Conservation (phyloP, 2,888 invertebrate species). For the Trisateles emortualis region DNA sequence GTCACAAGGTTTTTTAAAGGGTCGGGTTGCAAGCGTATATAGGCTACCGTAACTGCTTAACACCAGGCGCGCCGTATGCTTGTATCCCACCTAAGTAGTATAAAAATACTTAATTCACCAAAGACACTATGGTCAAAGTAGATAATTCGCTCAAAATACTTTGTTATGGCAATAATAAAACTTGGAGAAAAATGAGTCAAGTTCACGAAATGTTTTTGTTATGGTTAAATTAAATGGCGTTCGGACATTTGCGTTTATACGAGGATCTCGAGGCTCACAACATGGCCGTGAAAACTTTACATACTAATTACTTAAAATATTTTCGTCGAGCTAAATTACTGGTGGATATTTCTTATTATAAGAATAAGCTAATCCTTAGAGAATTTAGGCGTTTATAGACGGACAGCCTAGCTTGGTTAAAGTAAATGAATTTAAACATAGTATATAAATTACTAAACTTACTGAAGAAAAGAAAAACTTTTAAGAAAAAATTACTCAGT, state of each 20-base stretch:
- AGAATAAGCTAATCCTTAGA: conserved; percentile 10
- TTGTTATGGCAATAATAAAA: too few species aligned
- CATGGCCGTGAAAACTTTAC: conserved; percentile 4
- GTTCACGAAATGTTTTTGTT: background rate
- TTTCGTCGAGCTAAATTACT: conserved; percentile 9
- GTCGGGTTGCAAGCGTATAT: too few species aligned
- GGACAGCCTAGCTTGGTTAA: conserved; percentile 1
- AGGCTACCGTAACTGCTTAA: too few species aligned
- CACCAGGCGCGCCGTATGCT: too few species aligned
- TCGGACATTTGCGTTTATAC: conserved; percentile 7
- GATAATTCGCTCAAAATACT: too few species aligned
- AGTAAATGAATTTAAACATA: conserved; percentile 1
- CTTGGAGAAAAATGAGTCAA: conserved; percentile 1
- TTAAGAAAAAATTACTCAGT: too few species aligned
- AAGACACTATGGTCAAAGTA: too few species aligned
- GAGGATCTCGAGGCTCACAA: conserved; percentile 6
- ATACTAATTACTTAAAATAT: conserved; percentile 16
- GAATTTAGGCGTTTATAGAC: conserved; percentile 8
- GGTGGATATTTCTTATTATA: conserved; percentile 7
- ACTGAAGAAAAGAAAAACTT: background rate
- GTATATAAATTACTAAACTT: background rate
- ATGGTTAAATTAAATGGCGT: background rate
- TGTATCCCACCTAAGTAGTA: too few species aligned
- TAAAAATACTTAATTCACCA: too few species aligned
- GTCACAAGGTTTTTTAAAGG: too few species aligned